Conservation (phyloP, 2,888 invertebrate genomes). For the Tipula unca region DNA sequence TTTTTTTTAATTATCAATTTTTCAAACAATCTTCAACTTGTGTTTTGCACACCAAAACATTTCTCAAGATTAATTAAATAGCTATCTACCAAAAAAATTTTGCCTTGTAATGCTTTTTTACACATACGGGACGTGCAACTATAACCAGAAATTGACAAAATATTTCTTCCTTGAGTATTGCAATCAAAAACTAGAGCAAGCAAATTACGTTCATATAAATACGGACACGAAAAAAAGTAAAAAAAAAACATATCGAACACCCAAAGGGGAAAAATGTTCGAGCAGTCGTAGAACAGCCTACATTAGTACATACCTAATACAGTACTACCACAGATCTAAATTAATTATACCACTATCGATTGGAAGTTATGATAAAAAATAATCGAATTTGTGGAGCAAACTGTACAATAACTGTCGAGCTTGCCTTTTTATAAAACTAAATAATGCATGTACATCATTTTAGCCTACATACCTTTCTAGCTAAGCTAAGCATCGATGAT, state of each 20-base stretch:
- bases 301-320: not conserved
- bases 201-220: not conserved
- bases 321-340: not conserved
- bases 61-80: no score
- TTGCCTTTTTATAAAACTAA: not conserved
- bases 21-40: no score
- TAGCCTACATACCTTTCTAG: constrained; percentile 21
- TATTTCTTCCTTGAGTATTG: not conserved
- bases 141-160: not conserved
- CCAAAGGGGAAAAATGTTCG: not conserved
- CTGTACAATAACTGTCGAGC: not conserved
- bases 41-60: no score
- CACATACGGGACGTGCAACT: not conserved
- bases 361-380: not conserved
- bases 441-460: not conserved
- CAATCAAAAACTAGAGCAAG: not conserved
- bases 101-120: no score
- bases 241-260: not conserved
- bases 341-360: not conserved
- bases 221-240: not conserved
- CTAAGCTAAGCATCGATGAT: constrained; percentile 23
- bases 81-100: no score
- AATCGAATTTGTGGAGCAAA: not conserved
- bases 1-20: no score
- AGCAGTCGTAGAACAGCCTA: not conserved